Evolutionary conservation across 92 coral and sea anemone genomes (phyloP).

Genomic region (Diadumene lineata): DNA sequence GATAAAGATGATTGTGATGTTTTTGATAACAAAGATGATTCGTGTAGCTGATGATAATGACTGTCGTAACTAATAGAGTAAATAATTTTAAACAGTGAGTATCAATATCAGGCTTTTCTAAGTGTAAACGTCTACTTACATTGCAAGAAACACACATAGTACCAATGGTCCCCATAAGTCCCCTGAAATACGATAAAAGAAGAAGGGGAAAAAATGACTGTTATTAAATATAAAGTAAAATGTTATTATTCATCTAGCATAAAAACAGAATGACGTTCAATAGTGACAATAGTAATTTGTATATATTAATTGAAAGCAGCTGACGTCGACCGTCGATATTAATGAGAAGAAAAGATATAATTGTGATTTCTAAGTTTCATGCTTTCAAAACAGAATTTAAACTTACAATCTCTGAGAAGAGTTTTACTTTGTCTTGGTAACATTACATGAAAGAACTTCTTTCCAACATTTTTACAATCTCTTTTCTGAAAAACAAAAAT

Average conservation of each 20-base stretch:
- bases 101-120: background rate
- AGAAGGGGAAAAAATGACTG: background rate
- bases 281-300: too few relatives aligned
- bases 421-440: conserved; percentile 95
- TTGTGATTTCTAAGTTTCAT: too few relatives aligned
- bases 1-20: too few relatives aligned
- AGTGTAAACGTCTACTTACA: conserved; percentile 80
- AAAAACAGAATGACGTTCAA: too few relatives aligned
- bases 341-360: background rate
- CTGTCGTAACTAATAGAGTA: too few relatives aligned
- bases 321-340: too few relatives aligned
- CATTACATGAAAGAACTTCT: conserved; percentile 89
- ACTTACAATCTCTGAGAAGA: conserved; percentile 93
- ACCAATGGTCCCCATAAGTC: conserved; percentile 99
- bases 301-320: background rate
- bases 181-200: conserved; percentile 60
- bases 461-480: conserved; percentile 89
- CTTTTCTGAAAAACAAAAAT: conserved; percentile 64
- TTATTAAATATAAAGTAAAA: too few relatives aligned
- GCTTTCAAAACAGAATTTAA: background rate
- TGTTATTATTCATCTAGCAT: too few relatives aligned
- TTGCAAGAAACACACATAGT: conserved; percentile 91
- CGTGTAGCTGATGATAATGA: too few relatives aligned
- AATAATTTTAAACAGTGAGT: too few relatives aligned
- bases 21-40: too few relatives aligned